Base-by-base conservation (phyloP, 2,797 vertebrate species). In the Tragelaphus oryx region DNA sequence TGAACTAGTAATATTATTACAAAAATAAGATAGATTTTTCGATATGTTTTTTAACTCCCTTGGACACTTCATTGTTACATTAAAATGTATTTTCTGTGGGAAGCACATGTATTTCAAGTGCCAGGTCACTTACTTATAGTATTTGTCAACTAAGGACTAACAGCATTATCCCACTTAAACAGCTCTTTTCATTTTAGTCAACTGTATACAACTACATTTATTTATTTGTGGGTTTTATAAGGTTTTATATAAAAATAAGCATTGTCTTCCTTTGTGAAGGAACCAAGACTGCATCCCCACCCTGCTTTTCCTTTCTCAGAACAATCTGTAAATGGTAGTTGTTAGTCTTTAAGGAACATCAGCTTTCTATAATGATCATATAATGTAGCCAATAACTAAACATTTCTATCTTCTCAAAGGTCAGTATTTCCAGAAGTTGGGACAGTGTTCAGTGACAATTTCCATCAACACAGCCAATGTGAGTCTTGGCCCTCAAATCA, bases 401-500 rank as follows among this genome's bases (percentile, higher is more conserved):
- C 48, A 8, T 76, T 76, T 54, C 9, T 24, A 0, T 68, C 93
- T 6, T 87, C 96, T 97, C 92, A 46, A 96, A 99, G 99, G 99
- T 84, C 99, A 99, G 80, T 99, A 99, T 98, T 98, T 98, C 78
- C 98, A 99, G 98, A 99, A 98, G 3, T 98, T 97, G 1, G 99
- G 99, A 44, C 98, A 98, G 74, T 99, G 99, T 68, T 99, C 99
- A 65, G 98, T 96, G 5, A 98, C 48, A 8, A 46, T 99, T 93
- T 99, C 98, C 74, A 96, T 99, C 89, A 99, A 99, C 98, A 99
- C 99, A 96, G 98, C 98, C 87, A 98, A 98, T 50, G 97, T 99
- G 95, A 98, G 98, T 3, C 87, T 99, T 75, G 99, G 99, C 17
- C 98, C 99, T 44, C 99, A 99, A 0, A 54, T 98, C 93, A 99